Base-by-base conservation (phyloP, 2,888 invertebrate species). In the Petrophora chlorosata region DNA sequence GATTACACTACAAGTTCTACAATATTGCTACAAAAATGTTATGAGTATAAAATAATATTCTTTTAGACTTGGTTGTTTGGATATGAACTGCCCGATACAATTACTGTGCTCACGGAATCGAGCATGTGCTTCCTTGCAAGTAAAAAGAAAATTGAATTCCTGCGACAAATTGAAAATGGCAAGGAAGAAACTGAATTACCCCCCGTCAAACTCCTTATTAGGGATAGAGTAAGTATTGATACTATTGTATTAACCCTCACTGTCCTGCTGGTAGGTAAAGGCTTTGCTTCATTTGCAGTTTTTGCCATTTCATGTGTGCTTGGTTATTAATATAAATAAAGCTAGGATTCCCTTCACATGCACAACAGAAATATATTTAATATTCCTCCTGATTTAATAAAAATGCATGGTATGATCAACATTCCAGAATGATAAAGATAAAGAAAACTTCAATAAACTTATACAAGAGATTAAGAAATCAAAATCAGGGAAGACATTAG, bases 71-170 rank as follows among this genome's bases (percentile, higher is more conserved):
- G 99, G 99, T 92, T 99, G 40, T 94, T 99, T 76, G 98, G 98
- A 38, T 99, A 99, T 79, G 99, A 99, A 79, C 90, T 99, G 39
- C 96, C 98, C 0, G 99, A 99, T 77, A 99, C 98, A 0, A 94
- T 99, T 43, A 96, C 98, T 90, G 94, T 99, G 4, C 92, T 99
- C 55, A 95, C 97, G 26, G 95, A 97, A 63, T 93, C 95, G 30
- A 93, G 93, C 25, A 95, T 99, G 56, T 94, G 95, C 73, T 97
- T 99, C 71, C 91, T 99, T 47, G 97, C 98, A 0, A 98, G 98
- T 75, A 99, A 98, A 84, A 99, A 99, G 91, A 99, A 99, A 84
- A 97, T 98, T 56, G 99, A 99, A 69, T 99, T 99, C 83, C 90
- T 99, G 38, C 94, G 96, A 67, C 96, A 97, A 79, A 94, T 97